These are phyloP conservation scores for Parasteatoda tepidariorum DNA, from an alignment of 1,140 invertebrate species.

Conservation along the genomic window DNA sequence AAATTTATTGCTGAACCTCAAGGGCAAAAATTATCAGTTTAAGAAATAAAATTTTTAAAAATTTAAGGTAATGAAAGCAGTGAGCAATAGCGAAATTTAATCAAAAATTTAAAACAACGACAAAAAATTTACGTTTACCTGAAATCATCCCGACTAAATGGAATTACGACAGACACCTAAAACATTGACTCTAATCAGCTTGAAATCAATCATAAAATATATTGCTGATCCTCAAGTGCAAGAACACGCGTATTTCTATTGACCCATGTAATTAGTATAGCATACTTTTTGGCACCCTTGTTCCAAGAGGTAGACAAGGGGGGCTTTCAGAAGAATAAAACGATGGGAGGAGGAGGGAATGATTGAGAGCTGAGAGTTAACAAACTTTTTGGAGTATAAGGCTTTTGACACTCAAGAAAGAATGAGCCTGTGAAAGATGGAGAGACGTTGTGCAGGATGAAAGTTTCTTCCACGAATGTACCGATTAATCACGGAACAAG, in stretches of 20 bases:
- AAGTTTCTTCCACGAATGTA: constrained; percentile 40
- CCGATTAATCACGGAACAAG: constrained; percentile 42
- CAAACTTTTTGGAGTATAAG: constrained; percentile 56
- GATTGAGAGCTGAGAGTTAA: constrained; percentile 53
- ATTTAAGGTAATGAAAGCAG: too few relatives aligned
- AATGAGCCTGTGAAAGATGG: constrained; percentile 38
- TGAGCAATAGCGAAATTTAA: too few relatives aligned
- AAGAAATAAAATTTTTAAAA: too few relatives aligned
- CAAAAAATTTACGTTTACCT: too few relatives aligned
- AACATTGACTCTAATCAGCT: constrained; percentile 21
- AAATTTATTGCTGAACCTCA: constrained; percentile 24
- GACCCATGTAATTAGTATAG: constrained; percentile 43
- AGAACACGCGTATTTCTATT: constrained; percentile 23
- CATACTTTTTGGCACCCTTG: constrained; percentile 50
- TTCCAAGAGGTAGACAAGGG: background rate
- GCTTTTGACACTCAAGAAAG: constrained; percentile 37
- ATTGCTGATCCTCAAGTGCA: background rate
- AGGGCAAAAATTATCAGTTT: background rate
- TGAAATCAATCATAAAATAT: constrained; percentile 49
- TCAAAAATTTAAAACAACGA: too few relatives aligned
- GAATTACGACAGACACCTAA: too few relatives aligned
- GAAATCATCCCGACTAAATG: too few relatives aligned
- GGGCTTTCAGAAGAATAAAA: background rate
- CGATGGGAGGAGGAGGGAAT: constrained; percentile 12
- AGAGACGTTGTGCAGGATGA: constrained; percentile 23